A percentile compares a stretch with the other conserved stretches of the same genome.
Evolutionary conservation across 53 echinoderm and acorn worm genomes (phyloP).

Genomic region (Hippasteria phrygiana): DNA sequence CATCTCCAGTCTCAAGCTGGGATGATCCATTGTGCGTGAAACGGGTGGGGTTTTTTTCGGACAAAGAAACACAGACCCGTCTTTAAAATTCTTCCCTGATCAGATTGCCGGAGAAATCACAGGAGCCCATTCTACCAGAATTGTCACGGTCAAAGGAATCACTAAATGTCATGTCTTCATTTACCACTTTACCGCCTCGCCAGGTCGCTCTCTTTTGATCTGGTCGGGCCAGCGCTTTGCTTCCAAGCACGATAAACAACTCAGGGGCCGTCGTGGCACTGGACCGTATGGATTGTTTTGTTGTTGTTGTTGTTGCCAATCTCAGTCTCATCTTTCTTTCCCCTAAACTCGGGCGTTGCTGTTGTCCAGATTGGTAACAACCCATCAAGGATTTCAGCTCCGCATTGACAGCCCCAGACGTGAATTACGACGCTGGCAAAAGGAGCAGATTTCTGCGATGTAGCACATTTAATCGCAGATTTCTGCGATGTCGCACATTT

Average conservation of each 20-base stretch:
- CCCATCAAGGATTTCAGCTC: conserved; percentile 12
- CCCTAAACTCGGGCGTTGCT: background rate
- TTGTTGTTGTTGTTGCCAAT: background rate
- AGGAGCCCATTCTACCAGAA: too few species aligned
- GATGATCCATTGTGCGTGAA: too few species aligned
- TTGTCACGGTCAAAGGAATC: too few species aligned
- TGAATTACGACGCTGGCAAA: conserved; percentile 53
- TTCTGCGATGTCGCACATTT: too few species aligned
- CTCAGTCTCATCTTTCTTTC: background rate
- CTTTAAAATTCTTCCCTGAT: too few species aligned
- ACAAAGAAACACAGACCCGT: too few species aligned
- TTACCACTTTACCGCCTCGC: conserved; percentile 36
- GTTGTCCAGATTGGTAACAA: conserved; percentile 37
- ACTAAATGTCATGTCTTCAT: conserved; percentile 51
- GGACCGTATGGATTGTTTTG: conserved; percentile 5
- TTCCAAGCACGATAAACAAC: conserved; percentile 18
- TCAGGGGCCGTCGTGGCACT: background rate
- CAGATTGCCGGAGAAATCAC: too few species aligned
- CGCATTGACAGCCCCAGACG: conserved; percentile 16
- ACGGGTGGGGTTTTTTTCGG: too few species aligned
- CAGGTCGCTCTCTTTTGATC: conserved; percentile 8
- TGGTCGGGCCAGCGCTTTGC: background rate
- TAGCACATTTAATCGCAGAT: conserved; percentile 27
- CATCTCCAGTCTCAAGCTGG: too few species aligned
- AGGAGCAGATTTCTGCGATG: conserved; percentile 47